phyloP scores from a whole-genome alignment of 2,888 invertebrate genomes.

The Mesorhabditis belari region DNA sequence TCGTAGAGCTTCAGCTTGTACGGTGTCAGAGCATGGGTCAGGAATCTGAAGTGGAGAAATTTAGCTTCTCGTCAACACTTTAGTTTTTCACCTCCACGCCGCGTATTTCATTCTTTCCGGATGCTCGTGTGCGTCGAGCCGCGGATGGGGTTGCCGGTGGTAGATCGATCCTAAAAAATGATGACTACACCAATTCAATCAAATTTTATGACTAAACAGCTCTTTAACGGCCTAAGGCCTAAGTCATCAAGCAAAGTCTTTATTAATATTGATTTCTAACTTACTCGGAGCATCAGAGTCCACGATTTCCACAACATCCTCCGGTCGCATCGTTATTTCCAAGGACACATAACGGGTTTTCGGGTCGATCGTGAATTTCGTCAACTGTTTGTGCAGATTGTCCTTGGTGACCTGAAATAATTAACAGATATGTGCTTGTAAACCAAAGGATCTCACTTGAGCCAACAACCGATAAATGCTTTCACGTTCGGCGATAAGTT shows the following conservation, averaged over 20 bases:
- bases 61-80: too few relatives aligned
- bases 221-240: too few relatives aligned
- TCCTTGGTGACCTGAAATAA: background rate
- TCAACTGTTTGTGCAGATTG: background rate
- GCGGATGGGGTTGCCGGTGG: background rate
- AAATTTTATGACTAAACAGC: too few relatives aligned
- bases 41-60: slow-evolving; percentile 67
- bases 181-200: too few relatives aligned
- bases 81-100: background rate
- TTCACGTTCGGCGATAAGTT: slow-evolving; percentile 84
- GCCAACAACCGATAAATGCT: slow-evolving; percentile 79
- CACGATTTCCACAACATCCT: slow-evolving; percentile 16
- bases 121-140: background rate
- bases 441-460: slow-evolving; percentile 66
- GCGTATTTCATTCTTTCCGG: background rate
- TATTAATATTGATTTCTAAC: too few relatives aligned
- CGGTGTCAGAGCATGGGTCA: slow-evolving; percentile 67
- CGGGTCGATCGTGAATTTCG: slow-evolving; percentile 55
- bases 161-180: too few relatives aligned
- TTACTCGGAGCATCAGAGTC: slow-evolving; percentile 10
- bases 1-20: slow-evolving; percentile 62
- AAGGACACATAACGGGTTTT: slow-evolving; percentile 62
- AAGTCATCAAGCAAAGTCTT: too few relatives aligned
- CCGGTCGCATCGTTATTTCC: slow-evolving; percentile 11
- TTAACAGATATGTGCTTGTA: slow-evolving; percentile 1